Conservation (phyloP, 2,797 vertebrate species). For the Takifugu ocellatus region DNA sequence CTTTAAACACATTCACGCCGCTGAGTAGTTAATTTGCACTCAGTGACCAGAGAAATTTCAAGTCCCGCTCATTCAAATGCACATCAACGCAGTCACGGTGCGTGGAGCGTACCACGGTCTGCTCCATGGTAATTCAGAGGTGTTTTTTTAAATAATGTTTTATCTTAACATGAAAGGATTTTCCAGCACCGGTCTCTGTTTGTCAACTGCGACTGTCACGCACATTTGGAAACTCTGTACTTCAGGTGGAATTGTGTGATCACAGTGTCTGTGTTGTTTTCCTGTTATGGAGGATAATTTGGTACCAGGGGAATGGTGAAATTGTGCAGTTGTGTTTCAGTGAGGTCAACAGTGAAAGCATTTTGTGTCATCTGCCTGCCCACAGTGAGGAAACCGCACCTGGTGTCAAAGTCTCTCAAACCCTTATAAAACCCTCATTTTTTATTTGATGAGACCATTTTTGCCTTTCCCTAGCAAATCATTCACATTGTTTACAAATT, state of each 20-base stretch:
- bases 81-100: neutral
- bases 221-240: neutral
- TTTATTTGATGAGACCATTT: too few relatives aligned
- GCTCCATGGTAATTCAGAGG: neutral
- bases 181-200: neutral
- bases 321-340: neutral
- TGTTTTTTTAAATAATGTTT: neutral
- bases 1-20: conserved; percentile 36
- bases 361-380: conserved; percentile 4
- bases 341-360: neutral
- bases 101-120: neutral
- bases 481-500: too few relatives aligned
- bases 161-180: neutral
- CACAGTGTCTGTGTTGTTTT: neutral
- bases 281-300: conserved; percentile 3
- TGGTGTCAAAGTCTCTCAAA: neutral
- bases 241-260: too few relatives aligned
- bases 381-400: neutral
- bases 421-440: neutral
- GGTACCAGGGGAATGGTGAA: conserved; percentile 5
- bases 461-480: too few relatives aligned
- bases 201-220: neutral
- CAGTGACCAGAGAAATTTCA: conserved; percentile 24
- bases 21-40: conserved; percentile 33
- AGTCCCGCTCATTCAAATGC: conserved; percentile 5